These are phyloP conservation scores for Chelonus insularis DNA, from an alignment of 1,140 invertebrate species.

Conservation along the genomic window DNA sequence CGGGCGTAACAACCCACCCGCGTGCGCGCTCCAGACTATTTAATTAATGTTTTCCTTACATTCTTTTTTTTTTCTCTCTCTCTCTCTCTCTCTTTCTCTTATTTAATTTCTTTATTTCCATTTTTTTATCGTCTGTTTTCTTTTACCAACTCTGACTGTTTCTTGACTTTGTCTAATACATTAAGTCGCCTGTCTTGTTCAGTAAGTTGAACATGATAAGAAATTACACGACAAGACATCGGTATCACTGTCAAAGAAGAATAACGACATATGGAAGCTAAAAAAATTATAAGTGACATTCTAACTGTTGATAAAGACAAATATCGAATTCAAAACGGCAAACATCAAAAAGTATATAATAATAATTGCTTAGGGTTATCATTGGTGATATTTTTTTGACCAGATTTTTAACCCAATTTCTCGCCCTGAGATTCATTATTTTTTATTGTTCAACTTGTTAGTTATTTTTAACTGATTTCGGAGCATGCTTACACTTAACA, in stretches of 20 bases:
- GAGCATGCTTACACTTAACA: too few species aligned
- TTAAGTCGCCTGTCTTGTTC: not conserved
- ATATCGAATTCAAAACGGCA: not conserved
- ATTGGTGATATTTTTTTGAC: too few species aligned
- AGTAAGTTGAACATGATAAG: not conserved
- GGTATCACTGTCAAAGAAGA: not conserved
- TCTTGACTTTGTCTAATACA: not conserved
- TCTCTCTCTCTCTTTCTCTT: too few species aligned
- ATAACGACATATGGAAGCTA: not conserved
- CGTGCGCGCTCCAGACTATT: conserved; percentile 26
- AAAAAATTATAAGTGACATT: not conserved
- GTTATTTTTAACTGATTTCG: too few species aligned
- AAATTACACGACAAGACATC: conserved; percentile 2
- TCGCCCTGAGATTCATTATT: too few species aligned
- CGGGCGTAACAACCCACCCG: conserved; percentile 43
- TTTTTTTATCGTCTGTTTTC: not conserved
- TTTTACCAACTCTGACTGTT: not conserved
- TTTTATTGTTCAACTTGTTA: too few species aligned
- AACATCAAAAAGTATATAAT: too few species aligned
- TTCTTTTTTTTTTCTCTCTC: not conserved
- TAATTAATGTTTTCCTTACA: conserved; percentile 34
- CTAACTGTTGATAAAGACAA: not conserved
- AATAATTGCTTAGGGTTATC: too few species aligned
- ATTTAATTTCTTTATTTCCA: not conserved
- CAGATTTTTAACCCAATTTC: too few species aligned